These are phyloP conservation scores for Montipora capricornis DNA, from an alignment of 64 coral and sea anemone genomes.

Conservation along the genomic window DNA sequence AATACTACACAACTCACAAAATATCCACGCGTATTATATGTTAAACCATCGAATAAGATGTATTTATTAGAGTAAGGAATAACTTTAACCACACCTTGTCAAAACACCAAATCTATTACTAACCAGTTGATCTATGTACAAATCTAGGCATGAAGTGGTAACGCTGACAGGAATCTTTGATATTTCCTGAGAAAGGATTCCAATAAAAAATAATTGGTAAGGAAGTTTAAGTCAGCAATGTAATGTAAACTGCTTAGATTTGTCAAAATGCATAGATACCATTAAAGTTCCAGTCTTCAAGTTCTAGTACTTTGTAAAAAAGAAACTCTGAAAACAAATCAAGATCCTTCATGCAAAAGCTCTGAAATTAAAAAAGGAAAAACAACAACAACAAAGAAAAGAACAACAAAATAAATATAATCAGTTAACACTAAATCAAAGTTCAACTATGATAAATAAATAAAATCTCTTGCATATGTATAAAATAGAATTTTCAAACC, in stretches of 20 bases:
- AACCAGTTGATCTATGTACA: slow-evolving; percentile 60
- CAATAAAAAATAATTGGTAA: background rate
- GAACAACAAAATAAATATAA: background rate
- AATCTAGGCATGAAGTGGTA: slow-evolving; percentile 99
- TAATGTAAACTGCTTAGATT: background rate
- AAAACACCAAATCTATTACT: background rate
- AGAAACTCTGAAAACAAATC: slow-evolving; percentile 94
- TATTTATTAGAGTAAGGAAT: too few relatives aligned
- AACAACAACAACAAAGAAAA: background rate
- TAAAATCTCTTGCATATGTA: too few relatives aligned
- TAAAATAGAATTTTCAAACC: too few relatives aligned
- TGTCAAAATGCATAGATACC: slow-evolving; percentile 36
- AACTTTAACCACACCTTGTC: too few relatives aligned
- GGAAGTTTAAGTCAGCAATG: background rate
- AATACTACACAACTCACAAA: too few relatives aligned
- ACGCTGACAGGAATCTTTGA: slow-evolving; percentile 53
- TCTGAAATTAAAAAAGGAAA: slow-evolving; percentile 65
- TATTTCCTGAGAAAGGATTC: slow-evolving; percentile 52
- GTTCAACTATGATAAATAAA: too few relatives aligned
- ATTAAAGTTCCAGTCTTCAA: slow-evolving; percentile 82
- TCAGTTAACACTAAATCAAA: too few relatives aligned
- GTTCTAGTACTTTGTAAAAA: slow-evolving; percentile 87
- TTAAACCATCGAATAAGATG: too few relatives aligned
- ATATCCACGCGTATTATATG: too few relatives aligned
- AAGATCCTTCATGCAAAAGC: slow-evolving; percentile 91